A percentile compares a stretch with the other conserved stretches of the same genome.
phyloP scores from a whole-genome alignment of 1,140 invertebrate genomes.

The Atopsyche davidsoni region DNA sequence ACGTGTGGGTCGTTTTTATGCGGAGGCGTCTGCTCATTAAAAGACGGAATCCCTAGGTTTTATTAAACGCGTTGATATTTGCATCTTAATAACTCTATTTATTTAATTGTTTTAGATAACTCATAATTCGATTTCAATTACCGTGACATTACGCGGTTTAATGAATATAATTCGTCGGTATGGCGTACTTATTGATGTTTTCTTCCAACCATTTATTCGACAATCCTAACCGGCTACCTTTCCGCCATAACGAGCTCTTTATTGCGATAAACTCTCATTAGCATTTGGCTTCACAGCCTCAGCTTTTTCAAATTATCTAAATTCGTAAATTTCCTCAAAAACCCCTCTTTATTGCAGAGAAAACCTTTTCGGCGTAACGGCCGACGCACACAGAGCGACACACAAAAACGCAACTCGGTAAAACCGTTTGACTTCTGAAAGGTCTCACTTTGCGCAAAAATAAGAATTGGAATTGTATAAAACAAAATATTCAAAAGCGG shows the following conservation, averaged over 20 bases:
- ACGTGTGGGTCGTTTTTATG: too few relatives aligned
- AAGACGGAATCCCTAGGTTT: too few relatives aligned
- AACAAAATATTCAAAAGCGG: conserved; percentile 24
- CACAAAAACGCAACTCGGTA: not conserved
- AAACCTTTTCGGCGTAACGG: conserved; percentile 7
- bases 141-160: too few relatives aligned
- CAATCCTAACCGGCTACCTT: not conserved
- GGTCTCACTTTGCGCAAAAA: not conserved
- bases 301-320: conserved; percentile 8
- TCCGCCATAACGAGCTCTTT: conserved; percentile 3
- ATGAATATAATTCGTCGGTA: too few relatives aligned
- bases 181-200: too few relatives aligned
- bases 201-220: too few relatives aligned
- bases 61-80: too few relatives aligned
- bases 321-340: conserved; percentile 11
- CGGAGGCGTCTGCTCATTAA: too few relatives aligned
- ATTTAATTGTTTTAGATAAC: too few relatives aligned
- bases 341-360: not conserved
- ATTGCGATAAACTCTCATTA: conserved; percentile 13
- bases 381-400: conserved; percentile 7
- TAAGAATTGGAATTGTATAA: conserved; percentile 11
- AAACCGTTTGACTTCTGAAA: conserved; percentile 5
- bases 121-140: too few relatives aligned
- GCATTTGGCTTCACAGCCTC: not conserved
- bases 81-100: too few relatives aligned